Conservation (phyloP, 2,888 invertebrate genomes). For the Aphodius sticticus region DNA sequence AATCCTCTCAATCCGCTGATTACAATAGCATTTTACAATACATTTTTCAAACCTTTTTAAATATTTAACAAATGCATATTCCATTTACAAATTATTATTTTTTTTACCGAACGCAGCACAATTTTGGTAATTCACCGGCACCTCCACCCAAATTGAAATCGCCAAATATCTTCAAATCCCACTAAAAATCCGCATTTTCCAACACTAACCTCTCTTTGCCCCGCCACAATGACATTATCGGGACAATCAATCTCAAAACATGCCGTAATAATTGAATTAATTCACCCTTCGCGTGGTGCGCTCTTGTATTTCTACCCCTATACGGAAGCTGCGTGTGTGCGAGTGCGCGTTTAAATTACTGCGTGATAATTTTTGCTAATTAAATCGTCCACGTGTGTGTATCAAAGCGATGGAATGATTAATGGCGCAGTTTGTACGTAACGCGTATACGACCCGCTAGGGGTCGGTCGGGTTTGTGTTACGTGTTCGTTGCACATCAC, state of each 20-base stretch:
- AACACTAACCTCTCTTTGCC: no score
- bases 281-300: neutral
- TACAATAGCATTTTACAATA: no score
- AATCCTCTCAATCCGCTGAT: no score
- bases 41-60: no score
- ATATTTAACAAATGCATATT: no score
- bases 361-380: constrained; percentile 4
- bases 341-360: neutral
- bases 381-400: neutral
- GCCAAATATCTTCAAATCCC: no score
- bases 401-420: constrained; percentile 4
- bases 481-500: neutral
- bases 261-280: neutral
- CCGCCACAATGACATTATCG: neutral
- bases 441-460: neutral
- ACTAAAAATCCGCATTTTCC: no score
- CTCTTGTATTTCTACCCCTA: neutral
- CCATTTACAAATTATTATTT: no score
- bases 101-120: no score
- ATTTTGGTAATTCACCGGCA: no score
- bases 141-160: no score
- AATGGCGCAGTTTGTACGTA: neutral
- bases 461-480: neutral
- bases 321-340: neutral
- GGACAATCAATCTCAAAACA: neutral